Evolutionary conservation across 2,888 invertebrate species (phyloP).

Genomic region (Drosophila nigricruria): DNA sequence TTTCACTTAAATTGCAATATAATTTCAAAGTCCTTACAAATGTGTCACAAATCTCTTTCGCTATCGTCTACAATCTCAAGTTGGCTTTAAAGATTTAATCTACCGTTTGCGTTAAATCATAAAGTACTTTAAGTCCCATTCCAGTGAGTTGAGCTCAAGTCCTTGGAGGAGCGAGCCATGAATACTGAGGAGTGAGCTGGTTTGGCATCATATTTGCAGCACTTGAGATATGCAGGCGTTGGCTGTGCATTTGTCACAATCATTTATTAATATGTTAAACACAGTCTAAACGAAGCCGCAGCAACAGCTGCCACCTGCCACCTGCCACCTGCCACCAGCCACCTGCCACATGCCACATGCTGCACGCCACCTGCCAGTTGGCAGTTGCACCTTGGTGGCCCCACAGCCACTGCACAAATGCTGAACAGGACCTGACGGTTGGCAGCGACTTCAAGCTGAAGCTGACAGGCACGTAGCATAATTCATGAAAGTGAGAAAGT

Average conservation of each 20-base stretch:
- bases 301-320: slow-evolving; percentile 49
- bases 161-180: slow-evolving; percentile 5
- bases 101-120: slow-evolving; percentile 7
- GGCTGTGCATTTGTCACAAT: slow-evolving; percentile 71
- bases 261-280: slow-evolving; percentile 79
- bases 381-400: slow-evolving; percentile 40
- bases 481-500: slow-evolving; percentile 69
- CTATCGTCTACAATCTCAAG: background rate
- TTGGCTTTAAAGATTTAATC: background rate
- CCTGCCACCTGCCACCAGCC: slow-evolving; percentile 22
- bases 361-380: slow-evolving; percentile 23
- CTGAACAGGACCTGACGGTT: slow-evolving; percentile 23
- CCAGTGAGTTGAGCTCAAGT: background rate
- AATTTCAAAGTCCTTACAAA: background rate
- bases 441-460: slow-evolving; percentile 47
- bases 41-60: background rate
- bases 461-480: slow-evolving; percentile 72
- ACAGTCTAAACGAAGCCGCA: slow-evolving; percentile 64
- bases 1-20: too few species aligned
- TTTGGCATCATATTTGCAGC: slow-evolving; percentile 47
- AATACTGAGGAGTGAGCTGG: slow-evolving; percentile 24
- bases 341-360: slow-evolving; percentile 18
- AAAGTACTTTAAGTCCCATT: slow-evolving; percentile 22
- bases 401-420: slow-evolving; percentile 39
- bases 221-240: slow-evolving; percentile 42